Base-by-base conservation (phyloP, 2,113 vertebrate species). In the Phyllostomus discolor region DNA sequence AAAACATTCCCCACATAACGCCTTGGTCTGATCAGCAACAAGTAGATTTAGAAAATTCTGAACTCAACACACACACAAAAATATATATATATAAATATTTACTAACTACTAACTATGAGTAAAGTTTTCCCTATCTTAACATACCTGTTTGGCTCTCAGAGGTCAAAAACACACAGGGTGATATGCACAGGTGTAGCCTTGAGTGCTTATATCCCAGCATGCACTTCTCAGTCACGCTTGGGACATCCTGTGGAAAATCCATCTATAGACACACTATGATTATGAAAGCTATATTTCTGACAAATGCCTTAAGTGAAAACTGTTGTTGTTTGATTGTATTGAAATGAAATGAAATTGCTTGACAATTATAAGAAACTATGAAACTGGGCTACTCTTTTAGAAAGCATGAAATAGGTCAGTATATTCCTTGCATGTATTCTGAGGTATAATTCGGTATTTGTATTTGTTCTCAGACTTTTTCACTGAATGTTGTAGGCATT, bases 331-430 rank as follows among this genome's bases (percentile, higher is more conserved):
- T 94, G 85, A 95, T 75, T 82, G n/a, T 50, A 70, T 16, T 75
- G 67, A 96, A 97, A 91, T 90, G 92, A 93, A 94, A 83, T 87
- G 62, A 95, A 96, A 94, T 80, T 96, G 50, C 64, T 78, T 83
- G 26, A 79, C 91, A 91, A 94, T 73, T 95, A 15, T 46, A 67
- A 84, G 9, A 93, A n/a, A 66, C 72, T 94, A 43, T 93, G 73
- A 94, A 89, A 90, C 35, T 73, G 50, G 50, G 72, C 57, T 90
- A 76, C 59, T 95, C 35, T 85, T 78, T 38, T 5, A 85, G 90
- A 88, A 64, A 64, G 35, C 31, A 28, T 66, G 46, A 46, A 90
- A 88, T 80, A 80, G 66, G 26, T n/a, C 76, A 50, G n/a, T 15
- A 73, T 38, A n/a, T 59, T 95, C 93, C 90, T 90, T 85, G 75